Conservation (phyloP, 1,140 invertebrate genomes). For the fruit fly (Drosophila melanogaster) region DNA sequence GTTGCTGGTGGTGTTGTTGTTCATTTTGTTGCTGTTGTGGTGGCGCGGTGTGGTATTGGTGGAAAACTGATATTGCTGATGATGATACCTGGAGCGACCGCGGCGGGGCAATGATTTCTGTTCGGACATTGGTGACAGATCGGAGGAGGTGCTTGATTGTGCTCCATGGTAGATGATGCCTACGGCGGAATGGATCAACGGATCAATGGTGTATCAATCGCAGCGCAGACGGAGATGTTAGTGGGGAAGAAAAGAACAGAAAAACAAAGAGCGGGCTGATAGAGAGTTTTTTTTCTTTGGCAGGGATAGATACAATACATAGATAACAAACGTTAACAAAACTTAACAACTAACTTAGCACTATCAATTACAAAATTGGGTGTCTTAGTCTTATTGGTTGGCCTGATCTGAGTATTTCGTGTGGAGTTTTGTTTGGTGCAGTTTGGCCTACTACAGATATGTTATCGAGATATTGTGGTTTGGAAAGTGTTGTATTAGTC, state of each 20-base stretch:
- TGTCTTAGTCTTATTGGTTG: slow-evolving; percentile 38
- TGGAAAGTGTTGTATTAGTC: slow-evolving; percentile 83
- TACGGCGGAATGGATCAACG: slow-evolving; percentile 55
- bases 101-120: slow-evolving; percentile 90
- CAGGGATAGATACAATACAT: slow-evolving; percentile 3
- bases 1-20: slow-evolving; percentile 67
- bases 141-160: slow-evolving; percentile 91
- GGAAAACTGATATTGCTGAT: slow-evolving; percentile 85
- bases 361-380: slow-evolving; percentile 21
- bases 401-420: slow-evolving; percentile 41
- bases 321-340: slow-evolving; percentile 16
- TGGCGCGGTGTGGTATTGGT: slow-evolving; percentile 85
- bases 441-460: slow-evolving; percentile 77
- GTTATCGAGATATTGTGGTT: slow-evolving; percentile 84
- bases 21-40: slow-evolving; percentile 82
- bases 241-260: slow-evolving; percentile 71
- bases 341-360: slow-evolving; percentile 50
- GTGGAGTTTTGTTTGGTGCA: slow-evolving; percentile 38
- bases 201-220: slow-evolving; percentile 34
- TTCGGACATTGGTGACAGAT: slow-evolving; percentile 91
- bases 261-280: slow-evolving; percentile 60
- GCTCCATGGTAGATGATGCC: slow-evolving; percentile 91
- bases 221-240: slow-evolving; percentile 41
- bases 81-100: slow-evolving; percentile 88
- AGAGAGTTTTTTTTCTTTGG: slow-evolving; percentile 55